Conservation (phyloP, 2,888 invertebrate species). For the Megaustenia siamemsis region DNA sequence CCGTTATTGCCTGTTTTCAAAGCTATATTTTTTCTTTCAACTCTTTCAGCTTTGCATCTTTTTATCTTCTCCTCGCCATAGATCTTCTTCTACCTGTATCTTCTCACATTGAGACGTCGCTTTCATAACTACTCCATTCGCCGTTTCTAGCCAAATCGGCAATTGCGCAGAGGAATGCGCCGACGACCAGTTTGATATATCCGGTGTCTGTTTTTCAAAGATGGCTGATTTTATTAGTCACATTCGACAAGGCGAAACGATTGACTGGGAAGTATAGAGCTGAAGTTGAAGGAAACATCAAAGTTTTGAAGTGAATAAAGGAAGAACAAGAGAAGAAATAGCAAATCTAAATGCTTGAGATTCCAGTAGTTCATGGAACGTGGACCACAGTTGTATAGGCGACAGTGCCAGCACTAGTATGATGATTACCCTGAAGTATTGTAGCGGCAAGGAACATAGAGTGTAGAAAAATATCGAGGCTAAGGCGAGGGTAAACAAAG, state of each 20-base stretch:
- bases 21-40: not conserved
- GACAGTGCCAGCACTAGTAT: too few relatives aligned
- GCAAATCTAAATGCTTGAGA: too few relatives aligned
- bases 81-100: not conserved
- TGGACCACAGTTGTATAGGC: too few relatives aligned
- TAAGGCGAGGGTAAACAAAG: too few relatives aligned
- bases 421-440: too few relatives aligned
- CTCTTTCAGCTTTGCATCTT: conserved; percentile 27
- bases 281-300: not conserved
- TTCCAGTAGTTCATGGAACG: too few relatives aligned
- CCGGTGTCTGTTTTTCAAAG: not conserved
- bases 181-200: not conserved
- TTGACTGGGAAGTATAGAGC: not conserved
- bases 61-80: conserved; percentile 1
- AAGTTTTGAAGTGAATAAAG: not conserved
- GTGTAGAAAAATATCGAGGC: too few relatives aligned
- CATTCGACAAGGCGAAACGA: not conserved
- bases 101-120: not conserved
- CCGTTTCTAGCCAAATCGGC: not conserved
- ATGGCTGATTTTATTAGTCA: not conserved
- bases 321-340: too few relatives aligned
- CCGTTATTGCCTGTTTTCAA: not conserved
- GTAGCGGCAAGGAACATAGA: too few relatives aligned
- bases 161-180: not conserved
- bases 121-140: not conserved